A percentile compares a stretch with the other conserved stretches of the same genome.
phyloP scores from a whole-genome alignment of 2,888 invertebrate genomes.

The Tiliacea citrago region DNA sequence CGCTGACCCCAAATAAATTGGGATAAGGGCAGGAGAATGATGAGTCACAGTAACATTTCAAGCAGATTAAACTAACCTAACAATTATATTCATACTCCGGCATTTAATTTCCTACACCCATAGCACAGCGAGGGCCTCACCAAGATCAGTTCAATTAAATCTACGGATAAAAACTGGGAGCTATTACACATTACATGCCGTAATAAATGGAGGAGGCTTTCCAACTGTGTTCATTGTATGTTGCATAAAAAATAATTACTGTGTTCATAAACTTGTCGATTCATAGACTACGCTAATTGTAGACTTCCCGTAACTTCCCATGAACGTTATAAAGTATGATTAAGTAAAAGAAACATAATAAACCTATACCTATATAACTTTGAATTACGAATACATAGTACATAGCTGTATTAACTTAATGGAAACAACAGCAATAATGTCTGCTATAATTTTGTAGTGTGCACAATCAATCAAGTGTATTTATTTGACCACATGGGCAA shows the following conservation, averaged over 20 bases:
- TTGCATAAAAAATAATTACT: constrained; percentile 31
- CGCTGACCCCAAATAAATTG: too few relatives aligned
- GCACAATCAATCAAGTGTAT: too few relatives aligned
- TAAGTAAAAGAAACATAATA: constrained; percentile 20
- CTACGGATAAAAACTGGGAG: constrained; percentile 62
- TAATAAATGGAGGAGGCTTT: constrained; percentile 55
- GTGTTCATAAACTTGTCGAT: constrained; percentile 7
- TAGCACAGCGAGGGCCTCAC: constrained; percentile 66
- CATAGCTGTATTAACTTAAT: neutral
- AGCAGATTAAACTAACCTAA: neutral
- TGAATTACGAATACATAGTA: neutral
- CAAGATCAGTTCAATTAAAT: constrained; percentile 74
- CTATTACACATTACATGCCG: constrained; percentile 27
- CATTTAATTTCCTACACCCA: constrained; percentile 49
- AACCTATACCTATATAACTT: neutral
- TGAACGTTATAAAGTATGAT: constrained; percentile 25
- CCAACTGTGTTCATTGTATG: constrained; percentile 13
- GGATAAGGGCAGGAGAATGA: too few relatives aligned
- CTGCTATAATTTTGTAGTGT: neutral
- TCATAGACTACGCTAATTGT: constrained; percentile 33
- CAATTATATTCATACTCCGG: constrained; percentile 9
- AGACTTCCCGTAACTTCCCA: constrained; percentile 27
- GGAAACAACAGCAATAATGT: neutral
- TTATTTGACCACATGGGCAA: too few relatives aligned
- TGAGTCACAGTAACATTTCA: neutral